Base-by-base conservation (phyloP, 2,113 vertebrate species). In the Himantopus leucocephalus region DNA sequence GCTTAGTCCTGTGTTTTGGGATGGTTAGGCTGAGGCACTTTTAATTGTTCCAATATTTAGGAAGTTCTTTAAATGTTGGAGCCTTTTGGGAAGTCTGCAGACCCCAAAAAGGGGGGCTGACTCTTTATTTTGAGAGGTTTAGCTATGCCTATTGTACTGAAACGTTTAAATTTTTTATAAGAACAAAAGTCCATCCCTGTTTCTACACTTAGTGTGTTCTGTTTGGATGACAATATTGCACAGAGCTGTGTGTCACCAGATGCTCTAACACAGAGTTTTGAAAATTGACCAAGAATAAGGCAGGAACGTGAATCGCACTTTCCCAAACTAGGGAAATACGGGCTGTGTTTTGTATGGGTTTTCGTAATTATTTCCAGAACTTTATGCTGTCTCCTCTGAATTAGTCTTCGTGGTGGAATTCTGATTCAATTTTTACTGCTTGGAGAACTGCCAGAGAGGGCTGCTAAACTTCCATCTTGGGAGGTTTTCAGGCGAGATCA, bases 401-500 rank as follows among this genome's bases (percentile, higher is more conserved):
- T 74, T 71, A 7, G 43, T 41, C 27, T 81, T 68, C 4, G 0
- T 41, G 34, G 24, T 63, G 63, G 37, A 67, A 37, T 85, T 85
- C 32, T 45, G 53, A 27, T 27, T 55, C 45, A 29, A 3, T 27
- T 95, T 52, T 60, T 64, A 8, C 32, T 89, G 16, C 32, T 62
- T 80, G 75, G 66, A 48, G 67, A 70, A 21, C 48, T 85, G 39
- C 39, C 6, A 10, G 37, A 37, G 34, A 21, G 16, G 7, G 7
- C 8, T 74, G 34, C 50, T 90, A 5, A 27, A 24, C 48, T 74
- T 34, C 58, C 34, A 14, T 37, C 66, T 67, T 9, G 0, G 30
- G 77, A 43, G n/a, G 43, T 21, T 71, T 60, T 72, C 45, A 12
- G 18, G 34, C n/a, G 12, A 0, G 47, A 3, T 8, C 0, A 0